Evolutionary conservation across 1,140 invertebrate species (phyloP).

Genomic region (Drosophila varians): DNA sequence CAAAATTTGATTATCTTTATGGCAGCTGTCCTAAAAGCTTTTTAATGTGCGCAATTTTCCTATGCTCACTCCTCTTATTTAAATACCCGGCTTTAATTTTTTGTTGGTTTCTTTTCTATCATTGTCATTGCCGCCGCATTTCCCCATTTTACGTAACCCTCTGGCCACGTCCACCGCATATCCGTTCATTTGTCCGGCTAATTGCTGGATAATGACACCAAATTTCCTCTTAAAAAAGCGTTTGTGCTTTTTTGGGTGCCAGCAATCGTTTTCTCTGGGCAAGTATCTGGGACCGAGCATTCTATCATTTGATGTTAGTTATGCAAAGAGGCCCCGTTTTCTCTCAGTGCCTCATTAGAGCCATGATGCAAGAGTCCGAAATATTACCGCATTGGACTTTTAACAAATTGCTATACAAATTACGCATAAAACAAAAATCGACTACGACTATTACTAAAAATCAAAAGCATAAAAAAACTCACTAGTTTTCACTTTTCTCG

Average conservation of each 20-base stretch:
- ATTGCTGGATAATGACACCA: conserved; percentile 52
- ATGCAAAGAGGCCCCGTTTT: no score
- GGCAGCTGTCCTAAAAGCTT: conserved; percentile 41
- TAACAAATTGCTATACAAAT: conserved; percentile 17
- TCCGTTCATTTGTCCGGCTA: conserved; percentile 48
- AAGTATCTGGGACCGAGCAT: no score
- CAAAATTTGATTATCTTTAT: conserved; percentile 57
- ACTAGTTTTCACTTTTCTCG: conserved; percentile 47
- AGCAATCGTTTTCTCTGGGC: no score
- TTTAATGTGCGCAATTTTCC: conserved; percentile 54
- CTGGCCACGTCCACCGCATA: conserved; percentile 34
- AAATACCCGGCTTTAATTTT: not conserved
- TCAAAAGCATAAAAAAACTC: not conserved
- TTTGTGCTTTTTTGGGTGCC: not conserved
- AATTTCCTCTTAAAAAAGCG: conserved; percentile 5
- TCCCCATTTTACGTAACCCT: conserved; percentile 47
- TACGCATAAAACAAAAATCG: conserved; percentile 36
- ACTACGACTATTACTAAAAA: not conserved
- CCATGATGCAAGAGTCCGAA: conserved; percentile 16
- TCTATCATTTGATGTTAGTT: no score
- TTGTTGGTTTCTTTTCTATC: conserved; percentile 18
- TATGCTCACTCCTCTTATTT: not conserved
- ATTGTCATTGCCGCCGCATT: conserved; percentile 54
- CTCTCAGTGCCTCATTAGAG: not conserved
- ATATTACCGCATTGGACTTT: conserved; percentile 30